Evolutionary conservation across 30 jellyfish, hydroid and myxozoan species (phyloP).

Genomic region (Aurelia aurita complex sp. Pacific): DNA sequence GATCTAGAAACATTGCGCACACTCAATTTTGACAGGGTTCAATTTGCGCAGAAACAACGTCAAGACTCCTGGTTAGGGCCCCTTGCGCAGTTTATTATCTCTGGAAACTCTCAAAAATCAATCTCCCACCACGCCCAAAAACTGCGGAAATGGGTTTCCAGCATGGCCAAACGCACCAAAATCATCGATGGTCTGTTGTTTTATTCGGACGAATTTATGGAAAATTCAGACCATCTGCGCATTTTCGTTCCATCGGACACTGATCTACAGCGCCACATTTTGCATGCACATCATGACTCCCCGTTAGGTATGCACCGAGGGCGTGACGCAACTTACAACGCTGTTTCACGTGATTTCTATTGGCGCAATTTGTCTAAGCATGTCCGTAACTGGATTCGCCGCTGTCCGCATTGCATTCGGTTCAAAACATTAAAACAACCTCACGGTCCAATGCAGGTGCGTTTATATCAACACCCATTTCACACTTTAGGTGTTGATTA

Average conservation of each 20-base stretch:
- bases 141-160: constrained; percentile 12
- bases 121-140: background rate
- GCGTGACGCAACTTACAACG: constrained; percentile 38
- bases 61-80: constrained; percentile 11
- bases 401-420: constrained; percentile 35
- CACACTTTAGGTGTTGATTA: constrained; percentile 45
- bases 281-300: constrained; percentile 17
- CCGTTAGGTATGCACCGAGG: constrained; percentile 9
- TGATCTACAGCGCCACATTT: constrained; percentile 11
- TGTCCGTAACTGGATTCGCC: constrained; percentile 40
- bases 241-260: constrained; percentile 27
- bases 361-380: constrained; percentile 50
- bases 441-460: constrained; percentile 54
- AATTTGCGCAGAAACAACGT: constrained; percentile 15
- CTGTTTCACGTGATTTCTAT: constrained; percentile 42
- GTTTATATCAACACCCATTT: constrained; percentile 42
- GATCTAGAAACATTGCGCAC: background rate
- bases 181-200: constrained; percentile 16
- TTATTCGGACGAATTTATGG: constrained; percentile 53
- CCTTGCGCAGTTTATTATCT: background rate
- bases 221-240: constrained; percentile 20
- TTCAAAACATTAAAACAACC: constrained; percentile 40
- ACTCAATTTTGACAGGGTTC: background rate
- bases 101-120: too few relatives aligned
- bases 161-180: constrained; percentile 30